Base-by-base conservation (phyloP, 2,888 invertebrate species). In the Octodonta nipae region DNA sequence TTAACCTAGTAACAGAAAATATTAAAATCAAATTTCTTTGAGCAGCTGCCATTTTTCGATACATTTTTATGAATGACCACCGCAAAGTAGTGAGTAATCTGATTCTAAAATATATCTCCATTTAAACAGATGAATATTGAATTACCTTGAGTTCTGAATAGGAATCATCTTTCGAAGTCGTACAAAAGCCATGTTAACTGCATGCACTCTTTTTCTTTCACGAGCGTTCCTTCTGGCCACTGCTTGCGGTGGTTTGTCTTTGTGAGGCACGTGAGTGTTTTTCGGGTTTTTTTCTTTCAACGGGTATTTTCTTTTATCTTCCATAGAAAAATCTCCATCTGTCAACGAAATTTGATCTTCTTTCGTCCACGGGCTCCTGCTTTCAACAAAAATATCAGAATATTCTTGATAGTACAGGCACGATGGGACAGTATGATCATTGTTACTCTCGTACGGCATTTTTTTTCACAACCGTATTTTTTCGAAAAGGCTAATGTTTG, bases 181-280 rank as follows among this genome's bases (percentile, higher is more conserved):
- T 2, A 63, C 52, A 55, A 75, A 76, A 17, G 75, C 75, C 34
- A 57, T 61, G 56, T 76, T 76, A 40, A 76, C 75, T 8, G 74
- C 73, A 51, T 74, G 70, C 15, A 76, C 75, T 38, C 76, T 60
- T 34, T 68, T 59, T 44, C 75, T 53, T 55, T 76, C 75, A 29
- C 76, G 57, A 4, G 73, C 75, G 52, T 76, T 76, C 35, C 75
- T 50, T 44, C 46, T 57, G 16, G 68, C 71, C 35, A 73, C 73
- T 37, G 71, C 60, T 50, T 70, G 70, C 12, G 68, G 66, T 7
- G 71, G 68, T 49, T 70, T 71, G 45, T 71, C 65, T 33, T 63
- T 58, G 47, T 60, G 58, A 1, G 61, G 60, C 52, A 60, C 58
- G 54, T 63, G 63, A 35, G 44, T 27, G 11, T 34, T 37, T 36